Evolutionary conservation across 2,888 invertebrate species (phyloP).

Genomic region (Anthophora plumipes): DNA sequence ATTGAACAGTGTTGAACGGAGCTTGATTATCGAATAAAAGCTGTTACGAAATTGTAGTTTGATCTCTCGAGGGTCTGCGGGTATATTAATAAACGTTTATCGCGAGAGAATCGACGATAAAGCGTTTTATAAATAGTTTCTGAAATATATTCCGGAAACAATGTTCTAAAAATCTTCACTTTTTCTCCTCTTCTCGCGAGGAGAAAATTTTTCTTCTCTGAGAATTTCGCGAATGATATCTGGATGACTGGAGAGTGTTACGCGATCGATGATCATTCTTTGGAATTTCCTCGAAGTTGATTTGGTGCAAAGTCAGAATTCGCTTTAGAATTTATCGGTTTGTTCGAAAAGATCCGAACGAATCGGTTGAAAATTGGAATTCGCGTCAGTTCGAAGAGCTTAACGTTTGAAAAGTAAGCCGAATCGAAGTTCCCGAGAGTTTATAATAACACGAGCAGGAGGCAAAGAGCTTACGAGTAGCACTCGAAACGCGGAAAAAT

Average conservation of each 20-base stretch:
- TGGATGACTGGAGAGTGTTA: not conserved
- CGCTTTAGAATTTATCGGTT: too few species aligned
- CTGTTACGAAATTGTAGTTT: not conserved
- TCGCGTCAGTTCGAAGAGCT: too few species aligned
- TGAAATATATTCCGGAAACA: not conserved
- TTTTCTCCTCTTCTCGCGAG: not conserved
- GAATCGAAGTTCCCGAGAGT: too few species aligned
- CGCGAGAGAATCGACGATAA: not conserved
- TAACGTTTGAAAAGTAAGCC: too few species aligned
- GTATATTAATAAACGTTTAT: not conserved
- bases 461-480: too few species aligned
- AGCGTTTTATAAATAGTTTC: not conserved
- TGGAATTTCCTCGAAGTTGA: not conserved
- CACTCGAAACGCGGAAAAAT: not conserved
- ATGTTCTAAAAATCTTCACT: too few species aligned
- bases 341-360: too few species aligned
- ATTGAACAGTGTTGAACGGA: not conserved
- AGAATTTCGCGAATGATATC: not conserved
- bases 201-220: too few species aligned
- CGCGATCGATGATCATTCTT: not conserved
- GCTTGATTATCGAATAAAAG: not conserved
- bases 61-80: not conserved
- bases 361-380: too few species aligned
- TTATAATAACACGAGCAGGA: too few species aligned
- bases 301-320: too few species aligned